Evolutionary conservation across 30 jellyfish, hydroid and myxozoan species (phyloP), one percentile per base, ranked within the genome.

Genomic region (Pelagia noctiluca): DNA sequence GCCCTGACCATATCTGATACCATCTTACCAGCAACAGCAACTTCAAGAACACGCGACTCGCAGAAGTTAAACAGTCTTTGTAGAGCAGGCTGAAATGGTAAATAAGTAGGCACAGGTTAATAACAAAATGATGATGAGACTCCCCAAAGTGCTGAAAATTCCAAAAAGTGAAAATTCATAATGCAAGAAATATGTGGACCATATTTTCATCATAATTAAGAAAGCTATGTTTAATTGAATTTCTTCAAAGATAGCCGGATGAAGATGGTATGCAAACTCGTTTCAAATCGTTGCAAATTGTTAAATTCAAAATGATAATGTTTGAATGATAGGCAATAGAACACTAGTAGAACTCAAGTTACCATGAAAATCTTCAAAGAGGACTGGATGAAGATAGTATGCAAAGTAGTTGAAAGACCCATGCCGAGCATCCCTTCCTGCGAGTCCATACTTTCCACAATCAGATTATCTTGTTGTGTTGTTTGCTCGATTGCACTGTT

Each of bases 1-100:
- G 96, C 98, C 47, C 97, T 76, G 31, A 94, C 93, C 98, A 93
- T 88, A 49, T 93, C 96, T 0, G 98, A 75, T 28, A 86, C 97
- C 96, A 93, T 87, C 38, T 87, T 87, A 18, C 98, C 98, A 28
- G 98, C 97, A 19, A 93, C 93, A 23, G 96, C 82, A 0, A 93
- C 98, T 60, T 93, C 98, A 50, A 93, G 85, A n/a, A 93, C 98
- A n/a, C 96, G 89, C 18, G 96, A 71, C 34, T 84, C 84, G 33
- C 96, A 85, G 65, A 80, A 93, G 22, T 77, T 78, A 76, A 86
- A 93, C 29, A 93, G 49, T 28, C 89, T 38, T 47, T 86, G 86
- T 10, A 93, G 81, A 1, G 92, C 92, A 2, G 96, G 64, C 98
- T 93, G 61, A 13, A 77, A 68, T 37, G 5, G 57, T 34, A 0